Evolutionary conservation across 2,113 vertebrate genomes (phyloP).

Genomic region (Boulengeromyrus knoepffleri): DNA sequence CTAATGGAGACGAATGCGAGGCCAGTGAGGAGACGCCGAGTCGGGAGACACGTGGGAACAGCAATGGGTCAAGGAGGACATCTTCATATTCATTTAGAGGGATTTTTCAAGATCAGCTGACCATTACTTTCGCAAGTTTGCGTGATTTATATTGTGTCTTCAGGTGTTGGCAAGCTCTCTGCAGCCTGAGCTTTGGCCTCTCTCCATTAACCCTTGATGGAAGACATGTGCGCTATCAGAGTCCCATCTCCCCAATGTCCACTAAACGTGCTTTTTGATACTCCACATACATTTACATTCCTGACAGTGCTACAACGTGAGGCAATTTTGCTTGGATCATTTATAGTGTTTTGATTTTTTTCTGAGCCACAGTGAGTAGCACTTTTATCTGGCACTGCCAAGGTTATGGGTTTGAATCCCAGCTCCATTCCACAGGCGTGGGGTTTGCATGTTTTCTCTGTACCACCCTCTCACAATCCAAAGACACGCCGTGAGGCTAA

Average conservation of each 20-base stretch:
- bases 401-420: neutral
- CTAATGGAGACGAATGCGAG: conserved; percentile 46
- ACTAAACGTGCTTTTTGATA: neutral
- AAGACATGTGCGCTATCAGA: conserved; percentile 47
- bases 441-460: neutral
- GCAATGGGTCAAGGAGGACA: conserved; percentile 41
- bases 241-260: conserved; percentile 16
- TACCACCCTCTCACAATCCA: neutral
- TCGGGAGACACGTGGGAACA: conserved; percentile 29
- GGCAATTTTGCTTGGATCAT: neutral
- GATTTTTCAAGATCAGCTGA: conserved; percentile 43
- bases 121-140: conserved; percentile 44
- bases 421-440: neutral
- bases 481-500: neutral
- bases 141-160: conserved; percentile 48
- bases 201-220: conserved; percentile 42
- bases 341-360: neutral
- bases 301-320: neutral
- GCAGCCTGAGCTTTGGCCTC: conserved; percentile 48
- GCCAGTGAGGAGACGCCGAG: conserved; percentile 16
- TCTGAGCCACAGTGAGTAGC: neutral
- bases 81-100: conserved; percentile 36
- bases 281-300: neutral
- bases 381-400: neutral
- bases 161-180: conserved; percentile 46